Percentiles rank a stretch among this genome's conserved stretches.
Evolutionary conservation across 2,797 vertebrate species (phyloP).

Genomic region (Melanotaenia maccullochi): DNA sequence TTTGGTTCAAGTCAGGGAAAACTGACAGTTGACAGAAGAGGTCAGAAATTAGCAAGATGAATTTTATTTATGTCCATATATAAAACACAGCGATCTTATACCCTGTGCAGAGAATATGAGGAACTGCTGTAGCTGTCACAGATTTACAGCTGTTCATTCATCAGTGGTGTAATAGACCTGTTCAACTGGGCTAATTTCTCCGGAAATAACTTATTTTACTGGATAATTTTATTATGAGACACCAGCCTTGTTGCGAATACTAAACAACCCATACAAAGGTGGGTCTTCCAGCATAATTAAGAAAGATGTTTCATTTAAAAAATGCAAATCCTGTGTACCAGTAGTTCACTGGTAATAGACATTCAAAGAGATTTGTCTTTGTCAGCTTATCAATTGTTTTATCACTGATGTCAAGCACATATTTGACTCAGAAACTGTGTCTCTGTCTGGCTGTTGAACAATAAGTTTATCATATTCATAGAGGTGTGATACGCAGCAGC

Average conservation of each 20-base stretch:
- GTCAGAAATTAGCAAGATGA: background rate
- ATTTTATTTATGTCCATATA: background rate
- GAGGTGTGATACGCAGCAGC: slow-evolving; percentile 33
- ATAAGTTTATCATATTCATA: slow-evolving; percentile 25
- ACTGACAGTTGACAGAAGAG: background rate
- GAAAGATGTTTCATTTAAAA: slow-evolving; percentile 5
- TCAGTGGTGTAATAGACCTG: background rate
- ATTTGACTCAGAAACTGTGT: background rate
- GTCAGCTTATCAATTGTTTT: background rate
- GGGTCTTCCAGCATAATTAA: background rate
- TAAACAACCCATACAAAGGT: background rate
- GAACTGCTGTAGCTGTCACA: background rate
- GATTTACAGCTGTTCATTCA: background rate
- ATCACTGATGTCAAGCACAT: background rate
- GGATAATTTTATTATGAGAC: background rate
- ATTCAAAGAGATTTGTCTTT: background rate
- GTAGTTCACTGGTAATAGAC: background rate
- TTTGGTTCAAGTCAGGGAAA: background rate
- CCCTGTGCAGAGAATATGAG: background rate
- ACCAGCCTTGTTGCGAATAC: slow-evolving; percentile 7
- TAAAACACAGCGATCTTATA: background rate
- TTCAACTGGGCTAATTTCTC: background rate
- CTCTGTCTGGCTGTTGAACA: slow-evolving; percentile 1
- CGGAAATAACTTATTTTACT: background rate
- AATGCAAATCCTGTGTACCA: background rate